Base-by-base conservation (phyloP, 1,140 invertebrate genomes). In the Pseudomyrmex cubaensis region DNA sequence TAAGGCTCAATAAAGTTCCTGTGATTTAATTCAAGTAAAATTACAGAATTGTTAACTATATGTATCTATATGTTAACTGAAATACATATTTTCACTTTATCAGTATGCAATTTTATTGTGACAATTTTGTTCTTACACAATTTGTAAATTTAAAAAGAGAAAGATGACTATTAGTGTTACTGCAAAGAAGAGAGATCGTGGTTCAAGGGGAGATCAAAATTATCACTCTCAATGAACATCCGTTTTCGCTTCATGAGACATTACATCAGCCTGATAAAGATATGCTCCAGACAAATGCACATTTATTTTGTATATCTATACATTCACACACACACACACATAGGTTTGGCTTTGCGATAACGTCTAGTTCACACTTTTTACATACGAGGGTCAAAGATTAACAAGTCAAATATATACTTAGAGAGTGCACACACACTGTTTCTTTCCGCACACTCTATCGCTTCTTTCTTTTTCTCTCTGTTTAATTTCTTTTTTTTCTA, bases 171-270 rank as follows among this genome's bases (percentile, higher is more conserved):
- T 35, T 7, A 7, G 35, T 57, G 22, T 20, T 57, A 59, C 0
- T n/a, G 3, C 3, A 44, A 4, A 50, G 44, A 54, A 74, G 54
- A 88, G 66, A 74, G 35, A 35, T 35, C 35, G 35, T 35, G 35
- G 87, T 82, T 88, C 73, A 83, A 83, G 69, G 83, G 3, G 20
- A 83, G 15, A 75, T 84, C 20, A 15, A 46, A 44, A 82, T 78
- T 84, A 73, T 87, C 74, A 56, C 35, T 35, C 35, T 67, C 22
- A 86, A 70, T 70, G 50, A 52, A 52, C 13, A 50, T 50, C 52
- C 22, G 22, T 48, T 80, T 44, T 74, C 12, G 22, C 59, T 66
- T 10, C 5, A 8, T 2, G 13, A 66, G 59, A 70, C 9, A 25
- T 74, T 82, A 86, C 35, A 82, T 83, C 69, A 83, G 12, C n/a